phyloP scores from a whole-genome alignment of 2,888 invertebrate species.

The Chrysolina americana region DNA sequence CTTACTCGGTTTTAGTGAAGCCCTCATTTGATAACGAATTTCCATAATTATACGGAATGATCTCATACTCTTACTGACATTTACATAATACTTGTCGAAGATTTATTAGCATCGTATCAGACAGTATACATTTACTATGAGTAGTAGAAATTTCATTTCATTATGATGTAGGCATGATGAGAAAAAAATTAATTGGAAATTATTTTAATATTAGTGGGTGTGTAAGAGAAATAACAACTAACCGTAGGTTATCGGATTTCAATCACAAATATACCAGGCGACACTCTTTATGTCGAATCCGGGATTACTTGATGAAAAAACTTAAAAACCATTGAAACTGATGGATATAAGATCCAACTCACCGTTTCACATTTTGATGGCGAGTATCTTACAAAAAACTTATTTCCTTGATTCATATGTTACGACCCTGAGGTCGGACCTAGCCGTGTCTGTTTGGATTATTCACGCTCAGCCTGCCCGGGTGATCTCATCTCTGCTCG shows the following conservation, averaged over 20 bases:
- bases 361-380: too few species aligned
- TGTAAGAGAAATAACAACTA: background rate
- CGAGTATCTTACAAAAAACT: too few species aligned
- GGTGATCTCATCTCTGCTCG: too few species aligned
- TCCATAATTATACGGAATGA: background rate
- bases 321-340: too few species aligned
- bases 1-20: background rate
- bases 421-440: too few species aligned
- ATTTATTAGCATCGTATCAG: background rate
- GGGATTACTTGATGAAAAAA: too few species aligned
- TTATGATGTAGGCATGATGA: background rate
- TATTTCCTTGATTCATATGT: too few species aligned
- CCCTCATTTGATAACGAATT: slow-evolving; percentile 3
- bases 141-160: background rate
- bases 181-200: slow-evolving; percentile 6
- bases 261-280: background rate
- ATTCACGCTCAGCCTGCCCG: too few species aligned
- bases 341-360: too few species aligned
- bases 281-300: too few species aligned
- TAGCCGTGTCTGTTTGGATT: too few species aligned
- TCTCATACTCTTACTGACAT: background rate
- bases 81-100: background rate
- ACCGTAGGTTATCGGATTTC: background rate
- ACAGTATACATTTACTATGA: background rate
- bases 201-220: background rate